Evolutionary conservation across 2,888 invertebrate species (phyloP).

Genomic region (Atethmia centrago): DNA sequence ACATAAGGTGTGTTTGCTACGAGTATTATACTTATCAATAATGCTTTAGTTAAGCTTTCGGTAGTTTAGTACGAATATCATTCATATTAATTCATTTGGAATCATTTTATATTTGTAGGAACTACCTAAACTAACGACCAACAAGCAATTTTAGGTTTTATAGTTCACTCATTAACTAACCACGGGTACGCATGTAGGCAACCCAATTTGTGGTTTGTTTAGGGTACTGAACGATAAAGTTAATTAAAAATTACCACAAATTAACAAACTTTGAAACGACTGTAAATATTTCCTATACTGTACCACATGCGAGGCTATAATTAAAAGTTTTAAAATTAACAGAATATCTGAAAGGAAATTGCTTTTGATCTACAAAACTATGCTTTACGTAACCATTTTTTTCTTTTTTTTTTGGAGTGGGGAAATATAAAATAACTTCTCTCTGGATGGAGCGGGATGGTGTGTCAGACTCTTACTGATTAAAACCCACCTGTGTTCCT

Average conservation of each 20-base stretch:
- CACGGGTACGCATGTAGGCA: not conserved
- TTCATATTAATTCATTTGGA: too few species aligned
- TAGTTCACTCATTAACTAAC: not conserved
- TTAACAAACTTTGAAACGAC: conserved; percentile 2
- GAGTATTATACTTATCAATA: not conserved
- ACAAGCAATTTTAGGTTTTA: not conserved
- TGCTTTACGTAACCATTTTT: too few species aligned
- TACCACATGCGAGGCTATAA: not conserved
- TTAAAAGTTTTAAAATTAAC: not conserved
- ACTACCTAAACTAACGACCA: not conserved
- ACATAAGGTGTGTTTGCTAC: too few species aligned
- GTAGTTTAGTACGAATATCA: not conserved
- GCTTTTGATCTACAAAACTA: not conserved
- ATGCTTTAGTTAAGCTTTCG: too few species aligned
- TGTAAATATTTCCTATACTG: not conserved
- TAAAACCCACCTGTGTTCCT: too few species aligned
- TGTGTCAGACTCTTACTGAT: too few species aligned
- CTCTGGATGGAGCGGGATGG: too few species aligned
- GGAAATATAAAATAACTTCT: too few species aligned
- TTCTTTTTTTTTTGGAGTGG: too few species aligned
- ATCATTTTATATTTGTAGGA: too few species aligned
- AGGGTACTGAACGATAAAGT: not conserved
- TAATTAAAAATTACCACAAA: conserved; percentile 13
- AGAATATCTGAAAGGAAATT: not conserved
- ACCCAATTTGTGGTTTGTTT: conserved; percentile 24